Evolutionary conservation across 1,140 invertebrate genomes (phyloP).

Genomic region (Orussus abietinus): DNA sequence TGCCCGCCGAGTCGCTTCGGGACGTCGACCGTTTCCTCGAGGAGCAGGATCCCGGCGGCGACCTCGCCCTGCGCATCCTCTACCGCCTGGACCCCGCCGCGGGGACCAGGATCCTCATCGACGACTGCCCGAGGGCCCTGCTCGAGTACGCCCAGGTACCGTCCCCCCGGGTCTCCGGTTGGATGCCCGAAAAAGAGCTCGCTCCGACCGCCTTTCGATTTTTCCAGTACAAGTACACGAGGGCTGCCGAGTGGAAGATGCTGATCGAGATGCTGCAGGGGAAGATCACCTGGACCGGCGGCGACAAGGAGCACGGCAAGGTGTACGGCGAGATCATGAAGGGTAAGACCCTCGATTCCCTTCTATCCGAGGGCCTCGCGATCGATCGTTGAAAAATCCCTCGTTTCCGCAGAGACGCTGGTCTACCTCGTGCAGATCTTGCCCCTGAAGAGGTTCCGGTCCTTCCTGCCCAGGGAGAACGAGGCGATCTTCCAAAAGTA

Average conservation of each 20-base stretch:
- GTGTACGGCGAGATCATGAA: slow-evolving; percentile 53
- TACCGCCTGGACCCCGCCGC: slow-evolving; percentile 34
- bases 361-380: slow-evolving; percentile 1
- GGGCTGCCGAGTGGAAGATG: slow-evolving; percentile 55
- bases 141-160: slow-evolving; percentile 58
- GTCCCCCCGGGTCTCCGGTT: slow-evolving; percentile 12
- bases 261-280: slow-evolving; percentile 50
- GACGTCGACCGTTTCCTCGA: slow-evolving; percentile 48
- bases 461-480: slow-evolving; percentile 50
- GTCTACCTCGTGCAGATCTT: slow-evolving; percentile 52
- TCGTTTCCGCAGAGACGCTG: slow-evolving; percentile 45
- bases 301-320: slow-evolving; percentile 41
- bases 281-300: slow-evolving; percentile 43
- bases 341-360: slow-evolving; percentile 37
- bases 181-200: slow-evolving; percentile 6
- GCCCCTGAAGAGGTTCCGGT: slow-evolving; percentile 50
- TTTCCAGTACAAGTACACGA: slow-evolving; percentile 53
- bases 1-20: slow-evolving; percentile 45
- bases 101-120: slow-evolving; percentile 45
- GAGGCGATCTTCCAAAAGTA: slow-evolving; percentile 49
- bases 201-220: slow-evolving; percentile 17
- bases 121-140: slow-evolving; percentile 57
- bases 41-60: slow-evolving; percentile 42
- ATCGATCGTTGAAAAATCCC: slow-evolving; percentile 9
- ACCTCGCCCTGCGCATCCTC: slow-evolving; percentile 43